Percentiles rank a stretch among this genome's conserved stretches.
Evolutionary conservation across 2,888 invertebrate species (phyloP).

Genomic region (Galerucella pusilla): DNA sequence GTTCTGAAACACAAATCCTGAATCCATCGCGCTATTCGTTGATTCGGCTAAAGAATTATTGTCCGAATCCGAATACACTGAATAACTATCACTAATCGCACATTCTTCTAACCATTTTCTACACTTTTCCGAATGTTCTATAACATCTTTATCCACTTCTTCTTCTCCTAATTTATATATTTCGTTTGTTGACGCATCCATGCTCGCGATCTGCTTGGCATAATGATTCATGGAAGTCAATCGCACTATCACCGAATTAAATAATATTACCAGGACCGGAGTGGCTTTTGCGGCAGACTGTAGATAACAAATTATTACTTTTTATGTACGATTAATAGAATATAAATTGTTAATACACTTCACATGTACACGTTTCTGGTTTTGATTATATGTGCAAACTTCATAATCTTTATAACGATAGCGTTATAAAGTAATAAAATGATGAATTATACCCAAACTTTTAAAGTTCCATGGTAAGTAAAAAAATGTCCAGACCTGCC

Average conservation of each 20-base stretch:
- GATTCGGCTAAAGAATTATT: slow-evolving; percentile 35
- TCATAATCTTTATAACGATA: too few species aligned
- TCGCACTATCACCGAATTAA: background rate
- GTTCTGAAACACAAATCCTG: slow-evolving; percentile 40
- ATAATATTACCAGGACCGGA: background rate
- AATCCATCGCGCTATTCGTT: slow-evolving; percentile 45
- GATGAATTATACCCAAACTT: too few species aligned
- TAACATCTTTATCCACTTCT: background rate
- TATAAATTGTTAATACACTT: too few species aligned
- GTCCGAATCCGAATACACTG: slow-evolving; percentile 31
- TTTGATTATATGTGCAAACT: too few species aligned
- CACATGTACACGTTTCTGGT: too few species aligned
- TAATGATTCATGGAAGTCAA: slow-evolving; percentile 13
- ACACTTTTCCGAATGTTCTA: slow-evolving; percentile 34
- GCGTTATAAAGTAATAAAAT: too few species aligned
- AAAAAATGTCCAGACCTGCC: too few species aligned
- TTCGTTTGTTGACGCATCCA: slow-evolving; percentile 8
- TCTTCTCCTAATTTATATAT: background rate
- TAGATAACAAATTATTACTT: background rate
- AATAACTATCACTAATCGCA: slow-evolving; percentile 28
- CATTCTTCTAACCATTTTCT: slow-evolving; percentile 42
- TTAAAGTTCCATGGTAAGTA: too few species aligned
- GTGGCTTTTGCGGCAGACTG: background rate
- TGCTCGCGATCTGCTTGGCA: slow-evolving; percentile 15
- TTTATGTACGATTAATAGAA: too few species aligned